Evolutionary conservation across 2,888 invertebrate species (phyloP).

Genomic region (Branchipolynoe longqiensis): DNA sequence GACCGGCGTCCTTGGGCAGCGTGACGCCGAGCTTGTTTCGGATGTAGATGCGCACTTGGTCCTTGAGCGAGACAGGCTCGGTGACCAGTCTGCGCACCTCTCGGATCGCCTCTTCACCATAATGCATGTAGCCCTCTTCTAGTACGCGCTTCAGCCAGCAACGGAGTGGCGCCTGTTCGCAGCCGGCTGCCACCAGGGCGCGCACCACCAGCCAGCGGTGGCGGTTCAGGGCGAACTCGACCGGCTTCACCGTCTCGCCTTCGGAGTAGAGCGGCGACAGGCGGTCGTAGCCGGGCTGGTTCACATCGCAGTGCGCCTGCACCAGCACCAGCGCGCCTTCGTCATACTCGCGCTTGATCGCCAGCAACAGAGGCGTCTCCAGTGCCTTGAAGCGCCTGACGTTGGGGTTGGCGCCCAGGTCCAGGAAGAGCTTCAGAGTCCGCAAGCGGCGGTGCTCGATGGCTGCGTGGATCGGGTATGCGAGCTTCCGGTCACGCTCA

Average conservation of each 20-base stretch:
- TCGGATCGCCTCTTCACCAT: conserved; percentile 33
- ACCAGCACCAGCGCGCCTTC: conserved; percentile 32
- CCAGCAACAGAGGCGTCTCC: conserved; percentile 20
- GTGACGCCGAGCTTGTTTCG: neutral
- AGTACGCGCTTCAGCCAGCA: conserved; percentile 13
- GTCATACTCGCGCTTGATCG: conserved; percentile 44
- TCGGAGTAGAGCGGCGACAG: conserved; percentile 43
- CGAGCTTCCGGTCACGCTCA: conserved; percentile 29
- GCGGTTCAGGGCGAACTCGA: conserved; percentile 43
- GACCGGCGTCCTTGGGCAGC: conserved; percentile 8
- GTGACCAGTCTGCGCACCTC: conserved; percentile 6
- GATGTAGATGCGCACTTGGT: conserved; percentile 44
- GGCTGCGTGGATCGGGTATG: conserved; percentile 49
- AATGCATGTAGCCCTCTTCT: conserved; percentile 35
- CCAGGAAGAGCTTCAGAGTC: conserved; percentile 44
- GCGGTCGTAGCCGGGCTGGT: conserved; percentile 42
- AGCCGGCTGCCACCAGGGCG: conserved; percentile 31
- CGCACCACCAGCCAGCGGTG: conserved; percentile 35
- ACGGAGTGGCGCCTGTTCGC: conserved; percentile 4
- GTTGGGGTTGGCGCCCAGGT: conserved; percentile 45
- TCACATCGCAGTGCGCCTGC: conserved; percentile 14
- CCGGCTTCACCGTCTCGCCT: conserved; percentile 30
- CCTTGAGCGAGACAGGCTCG: conserved; percentile 31
- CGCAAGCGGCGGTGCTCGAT: conserved; percentile 33
- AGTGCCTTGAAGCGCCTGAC: conserved; percentile 42